Base-by-base conservation (phyloP, 1,140 invertebrate species). In the Drosophila mojavensis region DNA sequence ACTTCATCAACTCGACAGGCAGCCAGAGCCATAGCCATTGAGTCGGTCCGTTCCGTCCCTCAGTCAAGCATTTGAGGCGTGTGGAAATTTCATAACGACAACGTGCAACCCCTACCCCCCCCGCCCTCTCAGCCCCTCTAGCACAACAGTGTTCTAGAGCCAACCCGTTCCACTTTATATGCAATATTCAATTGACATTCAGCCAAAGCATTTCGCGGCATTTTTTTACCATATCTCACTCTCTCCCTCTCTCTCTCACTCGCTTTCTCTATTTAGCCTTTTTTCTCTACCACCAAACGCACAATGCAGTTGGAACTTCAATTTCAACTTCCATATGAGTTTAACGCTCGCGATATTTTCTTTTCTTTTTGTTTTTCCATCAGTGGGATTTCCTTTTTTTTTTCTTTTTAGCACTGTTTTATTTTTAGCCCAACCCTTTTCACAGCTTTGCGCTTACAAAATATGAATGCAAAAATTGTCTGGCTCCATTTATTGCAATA, bases 151-250 rank as follows among this genome's bases (percentile, higher is more conserved):
- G 28, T 11, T 5, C 43, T n/a, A 11, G 10, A 5, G 5, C 10
- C 10, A 2, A 1, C 10, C 15, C 33, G 5, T 17, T 56, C 30
- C 67, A 58, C 55, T 83, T 72, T 85, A 85, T 85, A 81, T 85
- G 81, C 82, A 86, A 86, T 86, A 86, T 81, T 85, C 82, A 85
- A 85, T 85, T 86, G 82, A 85, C 82, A 85, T 85, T 85, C 69
- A 75, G 45, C 55, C 61, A 71, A 71, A 65, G 73, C 73, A 75
- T 71, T 65, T 75, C 78, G 81, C 69, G 78, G 78, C 79, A 81
- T 79, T 79, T 65, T 64, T 84, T 66, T 47, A 17, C 43, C 79
- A 45, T 68, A 56, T 39, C 43, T 47, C 15, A 1, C 33, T 1
- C 33, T 15, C 15, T 7, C 28, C 33, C 36, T 24, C 51, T 30